Evolutionary conservation across 1,140 invertebrate species (phyloP).

Genomic region (Aphaenogaster ashmeadi): DNA sequence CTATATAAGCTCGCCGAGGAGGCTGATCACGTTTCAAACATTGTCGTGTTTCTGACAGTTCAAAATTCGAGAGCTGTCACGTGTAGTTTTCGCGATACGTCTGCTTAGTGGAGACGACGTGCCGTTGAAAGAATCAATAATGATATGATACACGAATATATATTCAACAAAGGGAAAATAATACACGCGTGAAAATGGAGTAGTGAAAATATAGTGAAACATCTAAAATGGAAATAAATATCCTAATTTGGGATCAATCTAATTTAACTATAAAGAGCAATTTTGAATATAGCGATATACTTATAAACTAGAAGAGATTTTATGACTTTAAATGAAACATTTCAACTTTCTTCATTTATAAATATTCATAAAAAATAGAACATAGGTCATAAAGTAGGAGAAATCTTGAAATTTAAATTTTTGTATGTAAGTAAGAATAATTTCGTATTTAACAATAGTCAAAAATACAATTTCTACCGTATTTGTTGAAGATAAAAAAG

Average conservation of each 20-base stretch:
- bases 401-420: neutral
- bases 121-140: constrained; percentile 35
- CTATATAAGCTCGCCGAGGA: constrained; percentile 75
- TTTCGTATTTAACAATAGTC: neutral
- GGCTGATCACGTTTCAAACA: constrained; percentile 81
- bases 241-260: neutral
- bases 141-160: neutral
- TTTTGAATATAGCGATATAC: neutral
- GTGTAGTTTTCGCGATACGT: constrained; percentile 38
- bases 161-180: neutral
- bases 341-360: neutral
- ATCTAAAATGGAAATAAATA: neutral
- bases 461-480: neutral
- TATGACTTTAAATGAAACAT: neutral
- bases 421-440: neutral
- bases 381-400: neutral
- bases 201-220: neutral
- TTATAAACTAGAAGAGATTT: neutral
- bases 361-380: neutral
- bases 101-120: constrained; percentile 24
- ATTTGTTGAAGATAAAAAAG: constrained; percentile 11
- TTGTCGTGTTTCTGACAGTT: constrained; percentile 73
- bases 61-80: constrained; percentile 71
- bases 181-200: neutral
- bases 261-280: neutral